Base-by-base conservation (phyloP, 1,140 invertebrate genomes). In the Choristoneura fumiferana region DNA sequence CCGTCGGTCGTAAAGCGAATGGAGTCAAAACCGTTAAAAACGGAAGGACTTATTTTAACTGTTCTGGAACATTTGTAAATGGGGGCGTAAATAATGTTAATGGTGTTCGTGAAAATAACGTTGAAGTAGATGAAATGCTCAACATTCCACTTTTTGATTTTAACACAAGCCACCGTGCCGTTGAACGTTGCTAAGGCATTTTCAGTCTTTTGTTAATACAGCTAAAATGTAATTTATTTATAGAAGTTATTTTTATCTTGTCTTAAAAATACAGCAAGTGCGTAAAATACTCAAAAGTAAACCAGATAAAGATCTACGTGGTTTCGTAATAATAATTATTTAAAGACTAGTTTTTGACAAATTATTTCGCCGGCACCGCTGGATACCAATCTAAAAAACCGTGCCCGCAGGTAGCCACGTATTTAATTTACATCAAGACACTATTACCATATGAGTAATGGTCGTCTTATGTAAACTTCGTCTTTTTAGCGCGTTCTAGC, bases 341-440 rank as follows among this genome's bases (percentile, higher is more conserved):
- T 10, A n/a, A 12, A 29, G 43, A 49, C 43, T 49, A 49, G 17
- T 49, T 49, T 39, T 49, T 49, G 43, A 49, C 35, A 54, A 54
- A 54, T 54, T 36, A 37, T 54, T 54, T 54, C 53, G 17, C 33
- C 33, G 33, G 33, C 53, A 17, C 53, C n/a, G 53, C 13, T 36
- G 53, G 53, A 33, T 14, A 29, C 53, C 53, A 6, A 6, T 14
- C 17, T 37, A 54, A 35, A 14, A 49, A 49, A 49, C 18, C 17
- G 18, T 40, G 8, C 14, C 8, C 10, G 58, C 61, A 58, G 60
- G 71, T 71, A 66, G 64, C 68, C 76, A 79, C 22, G 77, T 75
- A 67, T 63, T 65, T 62, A 67, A 79, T 79, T 79, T 77, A 73
- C 74, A 77, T 79, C 60, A 73, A 72, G 68, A 61, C 61, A 70